Evolutionary conservation across 2,888 invertebrate species (phyloP), one percentile per base, ranked within the genome.

Genomic region (Himalopsyche tibetana): DNA sequence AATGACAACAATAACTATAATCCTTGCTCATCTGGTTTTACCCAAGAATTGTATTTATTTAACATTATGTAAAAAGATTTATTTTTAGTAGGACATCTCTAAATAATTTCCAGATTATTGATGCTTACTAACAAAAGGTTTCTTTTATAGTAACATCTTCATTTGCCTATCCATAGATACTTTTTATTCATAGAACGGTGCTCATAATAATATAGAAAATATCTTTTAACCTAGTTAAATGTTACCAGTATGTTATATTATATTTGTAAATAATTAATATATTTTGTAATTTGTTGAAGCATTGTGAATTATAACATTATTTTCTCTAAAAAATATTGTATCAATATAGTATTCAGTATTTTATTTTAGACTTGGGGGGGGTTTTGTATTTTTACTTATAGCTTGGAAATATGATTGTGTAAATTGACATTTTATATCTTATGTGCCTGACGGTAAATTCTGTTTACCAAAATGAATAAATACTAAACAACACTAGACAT

Each of bases 321-420:
- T 36, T 74, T 55, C 84, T 88, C 86, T 56, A 38, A 36, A 28
- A 28, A 74, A 74, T 38, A 36, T 36, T 74, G 36, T 38, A 38
- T 74, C 8, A 15, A 15, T 74, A 74, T 19, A 51, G 15, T 51
- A 15, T 74, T 74, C 74, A 74, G 74, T 74, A 74, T 74, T 74
- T 36, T 74, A 74, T 5, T 36, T 36, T 74, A 69, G 12, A 11
- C 56, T 19, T 28, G n/a, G 55, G 74, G 55, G 74, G 28, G 51
- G 51, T 45, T 45, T 45, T 45, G 19, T 87, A 55, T 83, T 87
- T 85, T 83, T 5, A 51, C 15, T 51, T 15, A 51, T 51, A 15
- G 51, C 15, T 51, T 87, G 87, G 88, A 82, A 87, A 82, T 82
- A 19, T 45, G 84, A 83, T 83, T 88, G 89, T 87, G 86, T 88